These are phyloP conservation scores for Taenaris catops DNA, from an alignment of 2,888 invertebrate genomes.

Conservation along the genomic window DNA sequence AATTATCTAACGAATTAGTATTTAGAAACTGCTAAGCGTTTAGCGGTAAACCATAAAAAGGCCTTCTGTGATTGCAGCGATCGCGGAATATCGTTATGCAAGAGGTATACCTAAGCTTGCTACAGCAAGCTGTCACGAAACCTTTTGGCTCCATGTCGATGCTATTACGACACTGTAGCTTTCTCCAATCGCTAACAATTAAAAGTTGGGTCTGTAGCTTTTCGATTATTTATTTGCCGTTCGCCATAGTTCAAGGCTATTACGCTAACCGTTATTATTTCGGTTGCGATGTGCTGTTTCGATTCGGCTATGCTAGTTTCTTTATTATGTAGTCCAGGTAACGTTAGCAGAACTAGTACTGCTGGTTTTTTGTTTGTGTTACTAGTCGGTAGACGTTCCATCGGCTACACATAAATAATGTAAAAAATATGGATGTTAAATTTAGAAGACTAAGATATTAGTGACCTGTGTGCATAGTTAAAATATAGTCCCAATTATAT, in stretches of 20 bases:
- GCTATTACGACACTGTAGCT: conserved; percentile 59
- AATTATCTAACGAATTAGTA: too few relatives aligned
- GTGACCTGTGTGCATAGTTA: too few relatives aligned
- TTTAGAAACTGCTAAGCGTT: conserved; percentile 20
- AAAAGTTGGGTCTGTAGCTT: conserved; percentile 37
- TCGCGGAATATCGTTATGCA: conserved; percentile 49
- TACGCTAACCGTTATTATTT: conserved; percentile 10
- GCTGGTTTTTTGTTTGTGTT: conserved; percentile 6
- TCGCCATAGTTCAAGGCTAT: conserved; percentile 14
- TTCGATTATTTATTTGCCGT: conserved; percentile 19
- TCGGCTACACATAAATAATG: too few relatives aligned
- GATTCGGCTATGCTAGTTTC: conserved; percentile 2
- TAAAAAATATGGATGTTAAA: background rate
- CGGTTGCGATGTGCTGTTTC: conserved; percentile 9
- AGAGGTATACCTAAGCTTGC: too few relatives aligned
- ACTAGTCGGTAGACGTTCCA: too few relatives aligned
- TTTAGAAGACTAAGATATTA: background rate
- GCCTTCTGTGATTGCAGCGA: conserved; percentile 35
- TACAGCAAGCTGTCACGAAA: conserved; percentile 56
- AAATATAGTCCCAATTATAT: too few relatives aligned
- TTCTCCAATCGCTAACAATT: conserved; percentile 48
- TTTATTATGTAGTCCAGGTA: background rate
- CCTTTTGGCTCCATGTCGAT: conserved; percentile 53
- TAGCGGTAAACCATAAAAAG: conserved; percentile 32
- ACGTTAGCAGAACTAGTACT: conserved; percentile 3